Base-by-base conservation (phyloP, 2,888 invertebrate genomes). In the Apamea monoglypha region DNA sequence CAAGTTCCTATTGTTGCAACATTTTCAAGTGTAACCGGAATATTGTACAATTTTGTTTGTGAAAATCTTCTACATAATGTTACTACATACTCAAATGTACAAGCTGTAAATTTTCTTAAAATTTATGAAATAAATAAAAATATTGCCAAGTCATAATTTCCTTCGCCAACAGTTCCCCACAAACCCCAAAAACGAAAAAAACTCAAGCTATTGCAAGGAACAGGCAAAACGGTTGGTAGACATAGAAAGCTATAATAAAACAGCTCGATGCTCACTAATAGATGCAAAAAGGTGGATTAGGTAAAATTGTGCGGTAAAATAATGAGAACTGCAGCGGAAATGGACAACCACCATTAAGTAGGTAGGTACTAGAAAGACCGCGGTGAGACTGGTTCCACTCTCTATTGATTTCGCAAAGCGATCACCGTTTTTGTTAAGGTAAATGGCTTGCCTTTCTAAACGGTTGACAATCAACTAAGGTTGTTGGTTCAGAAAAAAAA, bases 331-430 rank as follows among this genome's bases (percentile, higher is more conserved):
- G 80, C 90, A 90, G 87, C 92, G 93, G 91, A 91, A 90, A 90
- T 82, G 2, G 88, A 88, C 88, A 81, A 77, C 79, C 70, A 66
- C 83, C 86, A 88, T 90, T 88, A 86, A n/a, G 14, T 29, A n/a
- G 66, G n/a, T 69, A 75, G 2, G 29, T 61, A 56, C 82, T 81
- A 77, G 88, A 79, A 81, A 85, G 80, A 82, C 74, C 75, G 74
- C 70, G 56, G 82, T 73, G 68, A 76, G 83, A 64, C 74, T 88
- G 88, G 93, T 92, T 94, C 91, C 88, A 83, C 88, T 86, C 83
- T 91, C 92, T 90, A 93, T 92, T 91, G 93, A 92, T 92, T 92
- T 90, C 87, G 87, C 87, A 86, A 91, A 90, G 86, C 90, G 85
- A 88, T 90, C 85, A 78, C n/a, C 61, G 86, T 90, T 91, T 90